These are phyloP conservation scores for Ips nitidus DNA, from an alignment of 1,140 invertebrate genomes.

Conservation along the genomic window DNA sequence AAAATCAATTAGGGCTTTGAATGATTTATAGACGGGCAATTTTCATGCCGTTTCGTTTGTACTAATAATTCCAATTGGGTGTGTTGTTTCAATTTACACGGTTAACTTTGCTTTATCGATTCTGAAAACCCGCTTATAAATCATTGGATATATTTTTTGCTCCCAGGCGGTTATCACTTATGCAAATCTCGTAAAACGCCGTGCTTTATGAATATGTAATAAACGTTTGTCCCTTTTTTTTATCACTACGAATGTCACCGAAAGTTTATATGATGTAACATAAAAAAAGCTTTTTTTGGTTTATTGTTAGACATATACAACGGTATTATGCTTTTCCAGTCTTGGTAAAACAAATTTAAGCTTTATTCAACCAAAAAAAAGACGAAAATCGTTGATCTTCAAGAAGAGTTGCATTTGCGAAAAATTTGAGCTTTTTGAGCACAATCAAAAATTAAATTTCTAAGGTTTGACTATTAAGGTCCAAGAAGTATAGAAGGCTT, in stretches of 20 bases:
- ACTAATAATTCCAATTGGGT: slow-evolving; percentile 1
- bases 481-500: too few relatives aligned
- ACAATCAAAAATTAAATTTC: too few relatives aligned
- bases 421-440: too few relatives aligned
- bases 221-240: neutral
- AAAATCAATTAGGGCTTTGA: slow-evolving; percentile 5
- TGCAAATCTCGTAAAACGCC: slow-evolving; percentile 5
- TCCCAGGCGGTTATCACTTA: neutral
- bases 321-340: too few relatives aligned
- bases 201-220: slow-evolving; percentile 5
- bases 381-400: too few relatives aligned
- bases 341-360: too few relatives aligned
- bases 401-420: too few relatives aligned
- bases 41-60: neutral
- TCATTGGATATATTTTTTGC: slow-evolving; percentile 2
- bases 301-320: too few relatives aligned
- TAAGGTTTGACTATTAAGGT: too few relatives aligned
- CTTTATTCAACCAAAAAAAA: too few relatives aligned
- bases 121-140: neutral
- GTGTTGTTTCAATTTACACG: slow-evolving; percentile 4
- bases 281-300: too few relatives aligned
- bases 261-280: neutral
- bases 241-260: neutral
- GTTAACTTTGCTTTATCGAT: slow-evolving; percentile 6
- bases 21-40: slow-evolving; percentile 6